These are phyloP conservation scores for Gavia stellata DNA, from an alignment of 2,113 vertebrate species.

Conservation along the genomic window DNA sequence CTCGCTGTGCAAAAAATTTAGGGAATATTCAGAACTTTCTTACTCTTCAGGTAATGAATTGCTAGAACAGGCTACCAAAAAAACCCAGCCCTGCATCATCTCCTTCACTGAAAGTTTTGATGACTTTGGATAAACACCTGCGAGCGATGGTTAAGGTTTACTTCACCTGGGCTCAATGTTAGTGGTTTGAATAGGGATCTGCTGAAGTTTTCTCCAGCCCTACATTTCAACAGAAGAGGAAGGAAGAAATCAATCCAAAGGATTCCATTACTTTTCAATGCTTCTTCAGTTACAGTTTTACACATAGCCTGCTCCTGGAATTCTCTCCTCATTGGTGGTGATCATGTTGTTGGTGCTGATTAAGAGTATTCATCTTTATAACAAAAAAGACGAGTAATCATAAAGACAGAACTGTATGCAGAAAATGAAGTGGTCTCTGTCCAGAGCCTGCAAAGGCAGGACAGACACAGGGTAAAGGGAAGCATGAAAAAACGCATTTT, in stretches of 20 bases:
- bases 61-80: background rate
- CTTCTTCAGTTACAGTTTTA: background rate
- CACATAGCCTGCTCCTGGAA: background rate
- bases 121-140: background rate
- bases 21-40: background rate
- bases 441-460: background rate
- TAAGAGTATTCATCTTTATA: background rate
- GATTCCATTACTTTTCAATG: background rate
- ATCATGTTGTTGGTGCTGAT: background rate
- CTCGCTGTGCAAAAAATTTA: background rate
- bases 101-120: background rate
- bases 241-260: background rate
- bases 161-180: background rate
- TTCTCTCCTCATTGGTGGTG: background rate
- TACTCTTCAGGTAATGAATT: background rate
- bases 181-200: background rate
- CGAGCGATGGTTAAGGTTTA: background rate
- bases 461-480: background rate
- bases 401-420: background rate
- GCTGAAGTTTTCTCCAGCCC: background rate
- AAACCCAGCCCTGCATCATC: background rate
- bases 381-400: background rate
- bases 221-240: background rate
- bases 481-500: background rate
- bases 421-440: background rate